These are phyloP conservation scores for Ornithoptera priamus DNA, from an alignment of 2,888 invertebrate genomes.

Conservation along the genomic window DNA sequence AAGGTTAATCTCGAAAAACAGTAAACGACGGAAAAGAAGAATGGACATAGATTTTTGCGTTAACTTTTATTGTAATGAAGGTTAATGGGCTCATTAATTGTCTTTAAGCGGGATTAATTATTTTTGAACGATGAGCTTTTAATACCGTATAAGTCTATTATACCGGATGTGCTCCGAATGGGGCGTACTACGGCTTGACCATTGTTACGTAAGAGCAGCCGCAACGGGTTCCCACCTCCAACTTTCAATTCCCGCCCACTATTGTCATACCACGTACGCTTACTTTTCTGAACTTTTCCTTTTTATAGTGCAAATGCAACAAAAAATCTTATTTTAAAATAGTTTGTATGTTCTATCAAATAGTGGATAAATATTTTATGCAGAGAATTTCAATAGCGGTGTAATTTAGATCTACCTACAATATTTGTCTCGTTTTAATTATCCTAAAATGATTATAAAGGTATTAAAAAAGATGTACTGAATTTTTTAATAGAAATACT, in stretches of 20 bases:
- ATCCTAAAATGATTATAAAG: too few relatives aligned
- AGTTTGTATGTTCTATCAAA: too few relatives aligned
- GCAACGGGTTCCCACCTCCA: conserved; percentile 1
- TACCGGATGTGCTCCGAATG: not conserved
- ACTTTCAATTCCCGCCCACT: conserved; percentile 3
- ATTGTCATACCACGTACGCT: conserved; percentile 7
- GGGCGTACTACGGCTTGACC: conserved; percentile 1
- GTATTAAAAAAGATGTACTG: too few relatives aligned
- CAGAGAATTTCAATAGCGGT: not conserved
- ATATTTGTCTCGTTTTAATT: too few relatives aligned
- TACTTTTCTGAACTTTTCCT: conserved; percentile 13
- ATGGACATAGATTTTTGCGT: too few relatives aligned
- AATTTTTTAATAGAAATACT: too few relatives aligned
- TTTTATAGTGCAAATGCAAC: not conserved
- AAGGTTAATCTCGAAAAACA: too few relatives aligned
- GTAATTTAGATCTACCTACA: not conserved
- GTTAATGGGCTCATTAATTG: too few relatives aligned
- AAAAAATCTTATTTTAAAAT: not conserved
- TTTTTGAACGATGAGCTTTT: not conserved
- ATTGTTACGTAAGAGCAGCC: conserved; percentile 8
- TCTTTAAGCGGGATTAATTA: not conserved
- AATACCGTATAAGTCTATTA: not conserved
- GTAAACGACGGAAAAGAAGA: too few relatives aligned
- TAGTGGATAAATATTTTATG: too few relatives aligned
- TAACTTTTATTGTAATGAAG: too few relatives aligned